Evolutionary conservation across 2,888 invertebrate species (phyloP).

Genomic region (Papilio gigon): DNA sequence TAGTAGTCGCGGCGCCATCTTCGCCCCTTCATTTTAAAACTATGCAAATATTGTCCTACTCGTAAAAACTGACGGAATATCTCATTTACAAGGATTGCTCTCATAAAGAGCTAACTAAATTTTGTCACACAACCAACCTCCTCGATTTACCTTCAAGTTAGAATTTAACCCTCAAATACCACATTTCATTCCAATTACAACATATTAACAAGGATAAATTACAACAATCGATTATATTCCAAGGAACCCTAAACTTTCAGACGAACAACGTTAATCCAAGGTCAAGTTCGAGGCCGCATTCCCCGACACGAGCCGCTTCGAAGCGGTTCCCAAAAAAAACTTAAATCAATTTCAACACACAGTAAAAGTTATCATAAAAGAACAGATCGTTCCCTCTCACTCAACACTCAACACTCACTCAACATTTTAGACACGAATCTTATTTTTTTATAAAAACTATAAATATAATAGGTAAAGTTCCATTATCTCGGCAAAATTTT

Average conservation of each 20-base stretch:
- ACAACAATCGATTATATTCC: too few relatives aligned
- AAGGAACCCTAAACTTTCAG: constrained; percentile 14
- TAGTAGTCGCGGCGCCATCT: too few relatives aligned
- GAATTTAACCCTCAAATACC: not conserved
- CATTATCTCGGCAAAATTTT: too few relatives aligned
- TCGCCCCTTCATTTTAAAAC: not conserved
- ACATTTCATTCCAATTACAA: not conserved
- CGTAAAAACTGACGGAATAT: not conserved
- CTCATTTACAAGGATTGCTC: not conserved
- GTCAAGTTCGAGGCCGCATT: constrained; percentile 19
- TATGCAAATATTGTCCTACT: not conserved
- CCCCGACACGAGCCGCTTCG: not conserved
- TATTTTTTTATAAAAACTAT: too few relatives aligned
- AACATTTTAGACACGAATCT: too few relatives aligned
- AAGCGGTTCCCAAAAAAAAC: constrained; percentile 1
- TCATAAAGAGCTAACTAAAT: not conserved
- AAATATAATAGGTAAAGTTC: too few relatives aligned
- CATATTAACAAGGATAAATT: not conserved
- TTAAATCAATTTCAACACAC: not conserved
- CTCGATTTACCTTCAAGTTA: not conserved
- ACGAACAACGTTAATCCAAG: not conserved
- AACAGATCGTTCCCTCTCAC: too few relatives aligned
- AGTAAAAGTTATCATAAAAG: not conserved
- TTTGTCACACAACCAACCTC: not conserved
- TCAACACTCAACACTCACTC: too few relatives aligned